Evolutionary conservation across 2,113 vertebrate genomes (phyloP).

Genomic region (human): DNA sequence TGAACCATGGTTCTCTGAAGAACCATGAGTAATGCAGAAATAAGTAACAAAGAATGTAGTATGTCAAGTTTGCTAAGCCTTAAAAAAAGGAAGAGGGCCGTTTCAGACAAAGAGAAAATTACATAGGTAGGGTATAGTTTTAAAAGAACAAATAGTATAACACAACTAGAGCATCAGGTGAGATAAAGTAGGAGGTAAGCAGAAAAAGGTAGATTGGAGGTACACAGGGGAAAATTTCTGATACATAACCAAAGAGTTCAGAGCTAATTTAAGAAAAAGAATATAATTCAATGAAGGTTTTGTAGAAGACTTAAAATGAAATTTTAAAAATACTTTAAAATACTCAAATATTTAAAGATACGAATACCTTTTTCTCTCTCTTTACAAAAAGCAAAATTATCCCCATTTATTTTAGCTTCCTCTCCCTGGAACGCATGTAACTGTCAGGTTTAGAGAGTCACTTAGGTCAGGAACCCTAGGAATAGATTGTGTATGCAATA

Average conservation of each 20-base stretch:
- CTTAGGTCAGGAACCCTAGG: neutral
- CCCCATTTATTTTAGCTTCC: neutral
- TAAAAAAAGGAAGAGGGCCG: neutral
- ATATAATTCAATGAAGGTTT: neutral
- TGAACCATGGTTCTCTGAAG: neutral
- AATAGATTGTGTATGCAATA: neutral
- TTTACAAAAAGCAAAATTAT: neutral
- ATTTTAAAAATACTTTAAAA: neutral
- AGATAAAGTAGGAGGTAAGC: neutral
- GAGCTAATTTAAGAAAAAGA: neutral
- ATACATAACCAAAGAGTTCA: neutral
- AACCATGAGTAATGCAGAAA: neutral
- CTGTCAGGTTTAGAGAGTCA: neutral
- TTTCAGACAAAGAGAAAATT: neutral
- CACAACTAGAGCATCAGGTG: neutral
- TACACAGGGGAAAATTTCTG: neutral
- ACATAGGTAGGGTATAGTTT: neutral
- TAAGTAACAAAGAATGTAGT: neutral
- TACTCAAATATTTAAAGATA: neutral
- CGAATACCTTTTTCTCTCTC: neutral
- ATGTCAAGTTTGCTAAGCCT: neutral
- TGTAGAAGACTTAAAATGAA: neutral
- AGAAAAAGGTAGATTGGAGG: neutral
- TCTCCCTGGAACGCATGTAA: neutral
- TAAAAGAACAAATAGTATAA: neutral